Evolutionary conservation across 1,140 invertebrate genomes (phyloP).

Genomic region (Solenopsis invicta): DNA sequence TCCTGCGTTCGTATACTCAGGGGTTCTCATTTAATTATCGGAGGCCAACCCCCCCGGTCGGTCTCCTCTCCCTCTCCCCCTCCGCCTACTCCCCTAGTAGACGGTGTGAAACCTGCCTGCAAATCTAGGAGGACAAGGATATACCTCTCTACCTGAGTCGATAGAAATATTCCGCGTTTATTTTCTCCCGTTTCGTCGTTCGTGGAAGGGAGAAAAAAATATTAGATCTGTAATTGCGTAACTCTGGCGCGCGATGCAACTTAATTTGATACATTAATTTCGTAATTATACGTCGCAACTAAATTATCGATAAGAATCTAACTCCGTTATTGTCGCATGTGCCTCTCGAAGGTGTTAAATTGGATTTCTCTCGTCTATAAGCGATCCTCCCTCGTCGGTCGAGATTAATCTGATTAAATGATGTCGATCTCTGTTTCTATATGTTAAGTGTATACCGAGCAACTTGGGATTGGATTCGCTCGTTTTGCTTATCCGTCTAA

Average conservation of each 20-base stretch:
- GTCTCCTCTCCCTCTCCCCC: neutral
- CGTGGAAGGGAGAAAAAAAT: too few species aligned
- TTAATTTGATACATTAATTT: neutral
- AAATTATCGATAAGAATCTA: conserved; percentile 6
- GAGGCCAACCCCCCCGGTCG: conserved; percentile 23
- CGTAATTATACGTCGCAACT: neutral
- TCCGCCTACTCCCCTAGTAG: neutral
- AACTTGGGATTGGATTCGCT: conserved; percentile 1
- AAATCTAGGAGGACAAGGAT: conserved; percentile 16
- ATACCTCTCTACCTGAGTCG: neutral
- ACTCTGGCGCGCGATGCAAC: neutral
- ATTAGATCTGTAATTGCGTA: neutral
- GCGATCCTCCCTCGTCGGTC: neutral
- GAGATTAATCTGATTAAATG: conserved; percentile 19
- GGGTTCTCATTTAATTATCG: conserved; percentile 85
- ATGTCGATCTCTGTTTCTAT: neutral
- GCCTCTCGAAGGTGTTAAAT: conserved; percentile 24
- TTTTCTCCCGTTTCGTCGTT: neutral
- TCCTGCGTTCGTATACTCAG: conserved; percentile 81
- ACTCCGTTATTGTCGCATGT: neutral
- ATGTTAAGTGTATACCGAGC: neutral
- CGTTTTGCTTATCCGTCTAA: neutral
- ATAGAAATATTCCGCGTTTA: conserved; percentile 9
- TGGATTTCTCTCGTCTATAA: conserved; percentile 6
- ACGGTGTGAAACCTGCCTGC: conserved; percentile 39